Percentiles rank a stretch among this genome's conserved stretches.
Evolutionary conservation across 1,140 invertebrate genomes (phyloP).

Genomic region (Dendroctonus ponderosae): DNA sequence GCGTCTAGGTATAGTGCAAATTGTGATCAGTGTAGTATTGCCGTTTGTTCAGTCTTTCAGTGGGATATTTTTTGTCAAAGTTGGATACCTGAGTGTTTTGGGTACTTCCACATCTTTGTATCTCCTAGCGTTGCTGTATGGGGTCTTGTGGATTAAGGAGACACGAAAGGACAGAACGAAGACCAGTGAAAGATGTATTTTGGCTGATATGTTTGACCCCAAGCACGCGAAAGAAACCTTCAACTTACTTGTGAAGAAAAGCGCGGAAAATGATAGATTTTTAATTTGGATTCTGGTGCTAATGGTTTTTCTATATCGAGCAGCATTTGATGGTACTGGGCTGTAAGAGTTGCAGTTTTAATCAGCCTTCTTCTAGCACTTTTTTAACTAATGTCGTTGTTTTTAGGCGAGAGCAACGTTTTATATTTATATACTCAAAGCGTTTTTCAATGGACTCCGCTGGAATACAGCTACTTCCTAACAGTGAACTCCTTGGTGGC

Average conservation of each 20-base stretch:
- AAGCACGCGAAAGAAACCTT: constrained; percentile 46
- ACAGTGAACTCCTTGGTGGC: constrained; percentile 41
- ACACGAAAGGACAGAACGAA: constrained; percentile 24
- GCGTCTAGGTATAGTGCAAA: constrained; percentile 56
- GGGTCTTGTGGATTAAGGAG: constrained; percentile 46
- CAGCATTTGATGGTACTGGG: constrained; percentile 39
- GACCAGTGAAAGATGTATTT: constrained; percentile 23
- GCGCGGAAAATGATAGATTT: constrained; percentile 35
- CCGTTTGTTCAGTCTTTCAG: constrained; percentile 43
- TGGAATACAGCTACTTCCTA: constrained; percentile 43
- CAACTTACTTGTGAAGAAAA: constrained; percentile 40
- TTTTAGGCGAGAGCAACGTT: constrained; percentile 40
- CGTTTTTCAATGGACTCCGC: constrained; percentile 43
- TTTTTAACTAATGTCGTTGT: not conserved
- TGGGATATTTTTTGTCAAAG: constrained; percentile 42
- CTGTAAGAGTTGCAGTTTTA: too few species aligned
- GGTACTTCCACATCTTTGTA: constrained; percentile 35
- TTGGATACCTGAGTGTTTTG: constrained; percentile 45
- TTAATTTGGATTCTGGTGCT: constrained; percentile 39
- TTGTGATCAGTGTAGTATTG: constrained; percentile 50
- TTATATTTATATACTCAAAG: constrained; percentile 42
- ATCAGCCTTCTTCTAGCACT: not conserved
- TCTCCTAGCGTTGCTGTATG: constrained; percentile 41
- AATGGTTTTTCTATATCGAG: constrained; percentile 38
- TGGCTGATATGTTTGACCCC: constrained; percentile 46